Base-by-base conservation (phyloP, 2,113 vertebrate species). In the Sus scrofa region DNA sequence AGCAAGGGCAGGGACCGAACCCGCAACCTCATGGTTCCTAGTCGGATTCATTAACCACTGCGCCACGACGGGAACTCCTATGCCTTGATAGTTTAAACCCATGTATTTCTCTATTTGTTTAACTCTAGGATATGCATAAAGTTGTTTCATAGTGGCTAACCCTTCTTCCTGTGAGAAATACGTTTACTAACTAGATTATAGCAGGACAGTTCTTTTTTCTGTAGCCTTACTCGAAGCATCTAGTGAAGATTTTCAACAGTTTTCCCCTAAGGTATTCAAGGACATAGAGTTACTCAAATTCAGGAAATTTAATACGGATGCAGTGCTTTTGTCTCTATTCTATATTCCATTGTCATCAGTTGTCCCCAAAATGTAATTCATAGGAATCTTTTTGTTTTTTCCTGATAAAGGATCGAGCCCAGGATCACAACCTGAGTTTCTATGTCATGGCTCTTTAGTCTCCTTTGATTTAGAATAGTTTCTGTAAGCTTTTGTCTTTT, bases 401-500 rank as follows among this genome's bases (percentile, higher is more conserved):
- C 44, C 70, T 65, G 18, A 62, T 90, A 20, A 14, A 75, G 30
- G 44, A 85, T 89, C n/a, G 32, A 88, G 24, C 67, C 34, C 19
- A 22, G 56, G 50, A 92, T 73, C 63, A 84, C 24, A 67, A 62
- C 71, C 4, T 89, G 63, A 92, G 78, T 95, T 92, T 87, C 75
- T 82, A 95, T 92, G 34, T 96, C 16, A 62, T 82, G 63, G 32
- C 6, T 85, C 22, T 82, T 74, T 95, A 39, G 54, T 91, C 54
- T 91, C 67, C 74, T 91, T 92, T 94, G 52, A 78, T 89, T 73
- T 90, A 58, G 52, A 87, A 79, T 73, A 71, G 56, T 91, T 97
- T 19, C 71, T 77, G 7, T 50, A 93, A 95, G 56, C 50, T 39
- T 91, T 92, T 96, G 67, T 74, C 65, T 91, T 90, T 85, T 8